Evolutionary conservation across 2,113 vertebrate genomes (phyloP).

Genomic region (Bostrychus sinensis): DNA sequence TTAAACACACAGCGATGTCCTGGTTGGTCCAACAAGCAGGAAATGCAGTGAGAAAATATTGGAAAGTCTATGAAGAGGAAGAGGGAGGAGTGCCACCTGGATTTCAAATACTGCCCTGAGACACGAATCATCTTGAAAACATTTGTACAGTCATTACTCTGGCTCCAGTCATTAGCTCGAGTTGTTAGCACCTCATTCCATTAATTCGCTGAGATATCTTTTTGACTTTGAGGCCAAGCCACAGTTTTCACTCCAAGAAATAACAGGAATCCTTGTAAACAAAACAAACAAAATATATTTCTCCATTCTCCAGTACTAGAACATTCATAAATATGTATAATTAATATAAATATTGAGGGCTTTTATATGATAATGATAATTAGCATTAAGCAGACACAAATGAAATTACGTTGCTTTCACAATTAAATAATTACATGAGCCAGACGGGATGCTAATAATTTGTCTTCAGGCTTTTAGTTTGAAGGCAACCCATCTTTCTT

Average conservation of each 20-base stretch:
- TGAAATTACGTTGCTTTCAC: too few species aligned
- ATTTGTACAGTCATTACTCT: conserved; percentile 11
- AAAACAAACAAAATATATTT: too few species aligned
- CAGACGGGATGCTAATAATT: too few species aligned
- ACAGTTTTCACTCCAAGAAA: not conserved
- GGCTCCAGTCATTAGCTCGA: not conserved
- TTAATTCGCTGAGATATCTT: not conserved
- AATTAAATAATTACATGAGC: too few species aligned
- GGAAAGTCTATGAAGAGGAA: not conserved
- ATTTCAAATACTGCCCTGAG: conserved; percentile 8
- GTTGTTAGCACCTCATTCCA: not conserved
- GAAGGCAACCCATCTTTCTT: too few species aligned
- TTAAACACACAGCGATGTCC: not conserved
- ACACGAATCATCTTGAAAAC: conserved; percentile 18
- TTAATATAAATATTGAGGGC: too few species aligned
- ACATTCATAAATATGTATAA: not conserved
- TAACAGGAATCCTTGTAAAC: not conserved
- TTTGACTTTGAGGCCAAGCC: not conserved
- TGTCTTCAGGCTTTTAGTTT: too few species aligned
- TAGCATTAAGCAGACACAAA: too few species aligned
- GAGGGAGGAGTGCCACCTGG: conserved; percentile 3
- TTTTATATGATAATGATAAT: too few species aligned
- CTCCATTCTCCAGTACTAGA: not conserved
- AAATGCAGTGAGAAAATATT: conserved; percentile 13
- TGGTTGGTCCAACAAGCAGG: not conserved